Evolutionary conservation across 2,113 vertebrate genomes (phyloP).

Genomic region (Cynopterus brachyotis): DNA sequence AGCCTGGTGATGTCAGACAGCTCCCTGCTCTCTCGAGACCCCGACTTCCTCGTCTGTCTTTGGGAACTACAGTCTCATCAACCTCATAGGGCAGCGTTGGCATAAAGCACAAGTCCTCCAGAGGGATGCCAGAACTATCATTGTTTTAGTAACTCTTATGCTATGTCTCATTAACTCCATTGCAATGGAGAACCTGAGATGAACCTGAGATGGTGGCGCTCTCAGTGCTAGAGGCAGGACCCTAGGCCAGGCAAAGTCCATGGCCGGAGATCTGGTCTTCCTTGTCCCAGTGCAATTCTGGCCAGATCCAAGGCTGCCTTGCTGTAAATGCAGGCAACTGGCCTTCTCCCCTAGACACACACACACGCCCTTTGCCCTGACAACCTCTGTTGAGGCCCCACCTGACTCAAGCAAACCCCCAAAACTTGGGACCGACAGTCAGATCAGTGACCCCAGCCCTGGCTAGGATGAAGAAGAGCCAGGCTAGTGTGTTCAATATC

Average conservation of each 20-base stretch:
- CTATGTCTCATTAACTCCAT: background rate
- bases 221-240: background rate
- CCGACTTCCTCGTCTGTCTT: background rate
- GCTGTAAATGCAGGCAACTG: background rate
- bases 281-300: background rate
- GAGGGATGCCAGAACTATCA: background rate
- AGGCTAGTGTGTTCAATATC: background rate
- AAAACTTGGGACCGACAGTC: background rate
- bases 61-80: background rate
- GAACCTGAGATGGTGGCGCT: background rate
- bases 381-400: background rate
- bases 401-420: background rate
- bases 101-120: background rate
- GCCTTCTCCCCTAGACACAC: background rate
- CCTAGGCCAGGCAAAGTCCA: background rate
- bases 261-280: background rate
- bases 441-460: no score
- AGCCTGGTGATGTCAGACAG: background rate
- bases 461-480: background rate
- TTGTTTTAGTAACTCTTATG: background rate
- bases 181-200: background rate
- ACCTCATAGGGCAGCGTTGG: background rate
- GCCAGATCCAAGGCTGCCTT: background rate
- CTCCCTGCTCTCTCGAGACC: background rate
- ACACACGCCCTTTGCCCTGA: background rate